Conservation (phyloP, 2,113 vertebrate genomes). For the Suricata suricatta region DNA sequence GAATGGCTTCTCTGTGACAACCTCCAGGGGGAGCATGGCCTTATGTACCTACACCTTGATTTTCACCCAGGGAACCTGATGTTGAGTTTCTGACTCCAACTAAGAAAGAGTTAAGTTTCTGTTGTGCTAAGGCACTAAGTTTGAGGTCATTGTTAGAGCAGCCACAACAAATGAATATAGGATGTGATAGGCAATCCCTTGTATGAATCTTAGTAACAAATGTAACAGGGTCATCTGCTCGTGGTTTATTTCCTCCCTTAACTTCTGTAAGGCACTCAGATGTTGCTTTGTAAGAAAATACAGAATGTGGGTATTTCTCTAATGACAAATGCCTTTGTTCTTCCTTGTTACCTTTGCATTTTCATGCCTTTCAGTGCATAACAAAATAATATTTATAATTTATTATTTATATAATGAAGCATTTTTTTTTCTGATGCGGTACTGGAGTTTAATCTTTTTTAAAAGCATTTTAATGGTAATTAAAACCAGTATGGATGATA, state of each 20-base stretch:
- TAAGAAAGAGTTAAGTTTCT: background rate
- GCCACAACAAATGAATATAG: background rate
- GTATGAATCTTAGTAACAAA: background rate
- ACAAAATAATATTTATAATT: background rate
- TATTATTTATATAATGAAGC: background rate
- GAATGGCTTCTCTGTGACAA: background rate
- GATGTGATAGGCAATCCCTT: background rate
- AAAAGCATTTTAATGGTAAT: background rate
- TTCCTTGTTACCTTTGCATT: background rate
- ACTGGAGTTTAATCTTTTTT: background rate
- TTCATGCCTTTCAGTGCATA: background rate
- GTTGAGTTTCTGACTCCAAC: background rate
- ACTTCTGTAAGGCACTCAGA: background rate
- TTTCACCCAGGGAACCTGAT: background rate
- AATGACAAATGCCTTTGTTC: background rate
- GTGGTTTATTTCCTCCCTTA: background rate
- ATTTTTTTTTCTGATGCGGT: background rate
- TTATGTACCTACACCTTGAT: background rate
- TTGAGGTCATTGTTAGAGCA: background rate
- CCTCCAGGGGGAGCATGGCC: background rate
- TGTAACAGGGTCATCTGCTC: background rate
- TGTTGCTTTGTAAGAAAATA: slow-evolving; percentile 23
- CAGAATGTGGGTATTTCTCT: background rate
- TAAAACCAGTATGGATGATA: background rate
- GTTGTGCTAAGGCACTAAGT: background rate